Conservation (phyloP, 2,113 vertebrate genomes). For the Candoia aspera region DNA sequence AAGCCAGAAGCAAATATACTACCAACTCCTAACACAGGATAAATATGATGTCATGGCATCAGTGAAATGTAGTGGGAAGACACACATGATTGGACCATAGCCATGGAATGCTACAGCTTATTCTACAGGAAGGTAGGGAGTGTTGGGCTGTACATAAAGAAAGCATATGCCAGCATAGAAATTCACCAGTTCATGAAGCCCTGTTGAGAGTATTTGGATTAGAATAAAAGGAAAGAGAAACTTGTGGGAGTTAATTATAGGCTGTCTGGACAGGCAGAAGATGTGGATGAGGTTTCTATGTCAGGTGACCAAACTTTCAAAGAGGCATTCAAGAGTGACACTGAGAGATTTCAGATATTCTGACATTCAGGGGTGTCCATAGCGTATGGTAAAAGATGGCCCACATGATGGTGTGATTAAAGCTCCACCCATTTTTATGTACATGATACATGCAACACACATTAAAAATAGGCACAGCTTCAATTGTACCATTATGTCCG, state of each 20-base stretch:
- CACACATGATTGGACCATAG: background rate
- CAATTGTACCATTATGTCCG: background rate
- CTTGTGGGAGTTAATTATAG: background rate
- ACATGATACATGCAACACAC: background rate
- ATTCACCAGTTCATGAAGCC: background rate
- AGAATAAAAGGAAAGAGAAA: background rate
- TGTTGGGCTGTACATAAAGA: background rate
- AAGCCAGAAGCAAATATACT: background rate
- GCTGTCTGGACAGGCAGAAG: background rate
- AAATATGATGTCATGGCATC: background rate
- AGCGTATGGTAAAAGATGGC: background rate
- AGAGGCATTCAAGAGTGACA: background rate
- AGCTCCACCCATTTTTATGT: background rate
- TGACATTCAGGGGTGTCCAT: background rate
- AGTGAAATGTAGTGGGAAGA: background rate
- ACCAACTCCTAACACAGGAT: background rate
- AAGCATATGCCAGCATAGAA: background rate
- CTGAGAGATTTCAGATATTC: background rate
- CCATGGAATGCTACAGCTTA: background rate
- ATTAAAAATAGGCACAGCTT: background rate
- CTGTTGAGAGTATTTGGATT: background rate
- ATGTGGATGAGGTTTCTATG: background rate
- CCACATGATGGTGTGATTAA: background rate
- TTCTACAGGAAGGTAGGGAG: background rate
- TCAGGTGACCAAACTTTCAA: background rate